Evolutionary conservation across 1,140 invertebrate genomes (phyloP), one percentile per base, ranked within the genome.

Genomic region (Lasioglossum albipes): DNA sequence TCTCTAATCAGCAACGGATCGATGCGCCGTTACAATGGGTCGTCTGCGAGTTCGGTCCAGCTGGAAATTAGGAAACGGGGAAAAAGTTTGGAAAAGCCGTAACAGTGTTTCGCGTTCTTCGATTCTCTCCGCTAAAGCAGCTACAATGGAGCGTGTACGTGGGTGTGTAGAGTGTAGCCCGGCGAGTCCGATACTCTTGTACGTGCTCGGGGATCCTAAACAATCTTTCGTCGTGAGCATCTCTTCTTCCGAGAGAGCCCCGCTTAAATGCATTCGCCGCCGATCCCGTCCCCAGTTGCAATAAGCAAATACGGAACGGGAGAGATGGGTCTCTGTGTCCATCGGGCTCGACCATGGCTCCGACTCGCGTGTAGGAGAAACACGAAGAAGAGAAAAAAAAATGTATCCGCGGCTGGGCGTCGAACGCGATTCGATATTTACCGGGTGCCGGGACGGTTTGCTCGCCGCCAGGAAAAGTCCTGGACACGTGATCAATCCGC

Each of bases 381-480:
- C 36, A 36, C 36, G 36, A 36, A 36, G 0, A 4, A 5, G 36
- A 36, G 36, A 36, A 36, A 36, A 36, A 20, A 20, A 54, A 54
- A 54, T 20, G 18, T 54, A 16, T 54, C 16, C 49, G 36, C 31
- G 74, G 45, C 45, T 10, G 45, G 36, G 45, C 45, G 12, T 12
- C 45, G 62, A 64, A 78, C 69, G 61, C 54, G 54, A 49, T 84
- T 75, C 82, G 83, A 84, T 84, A 75, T 81, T 81, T 79, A 70
- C 77, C 45, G 67, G 76, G 49, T 59, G 41, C 42, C 59, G 20
- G 27, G 20, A 49, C 54, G 49, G 75, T 77, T 59, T 69, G 64
- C 52, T 59, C 36, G 72, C 27, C 45, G 54, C 52, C 52, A 74
- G 69, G 36, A 61, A 84, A 85, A 85, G 77, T 84, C 72, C 71